Evolutionary conservation across 2,888 invertebrate species (phyloP).

Genomic region (Lasioglossum figueresi): DNA sequence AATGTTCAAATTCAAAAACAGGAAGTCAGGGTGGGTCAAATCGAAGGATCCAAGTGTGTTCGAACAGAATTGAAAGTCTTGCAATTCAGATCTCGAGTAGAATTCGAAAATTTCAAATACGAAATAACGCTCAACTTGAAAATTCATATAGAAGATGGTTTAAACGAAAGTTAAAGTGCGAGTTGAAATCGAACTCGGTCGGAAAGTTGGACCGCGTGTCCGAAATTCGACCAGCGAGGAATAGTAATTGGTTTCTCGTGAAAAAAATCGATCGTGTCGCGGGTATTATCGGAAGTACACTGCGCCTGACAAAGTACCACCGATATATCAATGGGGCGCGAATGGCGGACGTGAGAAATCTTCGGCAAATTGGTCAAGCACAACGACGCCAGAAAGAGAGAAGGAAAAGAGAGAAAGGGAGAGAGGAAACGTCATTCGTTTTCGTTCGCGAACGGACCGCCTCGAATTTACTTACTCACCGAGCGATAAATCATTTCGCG

Average conservation of each 20-base stretch:
- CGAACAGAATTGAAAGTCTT: no score
- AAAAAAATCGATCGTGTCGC: background rate
- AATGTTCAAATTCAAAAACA: background rate
- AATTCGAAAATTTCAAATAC: no score
- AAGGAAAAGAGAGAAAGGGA: background rate
- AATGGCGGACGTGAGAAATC: conserved; percentile 3
- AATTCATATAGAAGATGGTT: no score
- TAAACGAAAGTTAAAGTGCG: background rate
- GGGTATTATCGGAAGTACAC: background rate
- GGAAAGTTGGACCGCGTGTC: background rate
- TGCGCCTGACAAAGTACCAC: background rate
- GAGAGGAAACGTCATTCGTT: conserved; percentile 18
- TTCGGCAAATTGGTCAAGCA: conserved; percentile 43
- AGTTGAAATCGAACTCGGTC: background rate
- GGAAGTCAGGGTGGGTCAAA: no score
- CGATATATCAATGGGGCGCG: conserved; percentile 4
- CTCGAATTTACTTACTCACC: conserved; percentile 56
- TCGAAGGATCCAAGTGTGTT: no score
- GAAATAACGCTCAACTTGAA: no score
- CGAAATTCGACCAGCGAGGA: background rate
- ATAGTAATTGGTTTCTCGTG: background rate
- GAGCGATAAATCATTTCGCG: conserved; percentile 55
- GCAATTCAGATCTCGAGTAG: no score
- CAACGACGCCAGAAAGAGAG: background rate
- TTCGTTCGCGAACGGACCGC: conserved; percentile 30